Evolutionary conservation across 2,113 vertebrate species (phyloP), one percentile per base, ranked within the genome.

Genomic region (Crotalus tigris): DNA sequence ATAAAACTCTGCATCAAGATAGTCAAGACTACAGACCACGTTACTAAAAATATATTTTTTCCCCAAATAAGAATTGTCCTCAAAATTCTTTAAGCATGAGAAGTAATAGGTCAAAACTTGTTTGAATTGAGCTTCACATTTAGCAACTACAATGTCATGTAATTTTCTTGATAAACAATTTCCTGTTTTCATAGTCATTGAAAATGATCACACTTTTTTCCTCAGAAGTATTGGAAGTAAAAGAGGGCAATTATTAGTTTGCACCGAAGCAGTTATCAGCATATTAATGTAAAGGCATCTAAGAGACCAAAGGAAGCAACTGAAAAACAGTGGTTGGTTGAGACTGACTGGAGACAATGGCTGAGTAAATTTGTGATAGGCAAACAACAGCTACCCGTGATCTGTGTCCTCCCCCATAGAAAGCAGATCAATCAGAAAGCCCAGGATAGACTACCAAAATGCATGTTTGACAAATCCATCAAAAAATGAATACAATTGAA

Each of bases 361-460:
- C 61, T 88, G 55, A 92, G 15, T 44, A 89, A 92, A 92, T 92
- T 44, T 89, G 61, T 54, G 24, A 44, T n/a, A 53, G 87, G 75
- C 51, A 92, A 92, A 87, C 61, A 89, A 75, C 51, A 92, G 55
- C 91, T 89, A 26, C 61, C 23, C 46, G 51, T 46, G 59, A 88
- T 89, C 24, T 57, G 12, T 57, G 87, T 29, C 75, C 33, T 81
- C 7, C 75, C 17, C 33, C 44, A 49, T 75, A 89, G 54, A 88
- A 92, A 75, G 90, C 4, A 85, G 55, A 91, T 86, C 59, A 88
- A n/a, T 46, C 51, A 75, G 59, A 88, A 64, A 75, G 51, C 23
- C n/a, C 86, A 92, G 23, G 4, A n/a, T 26, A 46, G 51, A 88
- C 61, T 61, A 92, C 91, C 86, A 53, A 24, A 15, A 24, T 19